These are phyloP conservation scores for Accipiter virgatus DNA, from an alignment of 2,113 vertebrate genomes.

Conservation along the genomic window DNA sequence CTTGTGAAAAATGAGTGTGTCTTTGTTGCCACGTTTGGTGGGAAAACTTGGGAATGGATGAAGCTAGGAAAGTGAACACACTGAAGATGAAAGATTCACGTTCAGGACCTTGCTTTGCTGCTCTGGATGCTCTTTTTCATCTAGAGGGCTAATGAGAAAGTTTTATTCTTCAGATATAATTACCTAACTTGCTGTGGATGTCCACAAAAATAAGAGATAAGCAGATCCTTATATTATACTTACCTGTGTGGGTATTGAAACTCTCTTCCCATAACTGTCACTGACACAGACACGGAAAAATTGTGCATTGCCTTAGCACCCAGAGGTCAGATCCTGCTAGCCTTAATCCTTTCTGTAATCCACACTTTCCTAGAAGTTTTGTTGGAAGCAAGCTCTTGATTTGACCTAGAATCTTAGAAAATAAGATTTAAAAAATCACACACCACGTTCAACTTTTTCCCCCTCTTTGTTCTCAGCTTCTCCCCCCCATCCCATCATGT, in stretches of 20 bases:
- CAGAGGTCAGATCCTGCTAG: not conserved
- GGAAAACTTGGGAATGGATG: not conserved
- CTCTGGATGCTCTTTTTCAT: not conserved
- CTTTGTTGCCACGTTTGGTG: not conserved
- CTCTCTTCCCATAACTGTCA: not conserved
- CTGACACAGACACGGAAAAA: not conserved
- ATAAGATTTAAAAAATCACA: not conserved
- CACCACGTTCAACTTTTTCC: fast-evolving
- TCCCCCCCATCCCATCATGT: fast-evolving
- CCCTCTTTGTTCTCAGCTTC: not conserved
- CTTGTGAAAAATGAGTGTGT: not conserved
- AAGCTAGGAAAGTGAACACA: not conserved
- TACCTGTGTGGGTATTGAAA: not conserved
- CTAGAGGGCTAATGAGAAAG: not conserved
- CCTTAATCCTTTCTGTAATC: not conserved
- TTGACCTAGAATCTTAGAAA: not conserved
- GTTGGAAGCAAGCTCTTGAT: not conserved
- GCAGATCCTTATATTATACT: not conserved
- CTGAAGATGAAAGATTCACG: not conserved
- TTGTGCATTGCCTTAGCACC: not conserved
- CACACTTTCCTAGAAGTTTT: not conserved
- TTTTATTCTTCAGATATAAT: not conserved
- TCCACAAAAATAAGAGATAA: not conserved
- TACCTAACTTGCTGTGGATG: not conserved
- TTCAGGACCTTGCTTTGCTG: not conserved